Evolutionary conservation across 1,140 invertebrate species (phyloP), one percentile per base, ranked within the genome.

Genomic region (Papilio xuthus): DNA sequence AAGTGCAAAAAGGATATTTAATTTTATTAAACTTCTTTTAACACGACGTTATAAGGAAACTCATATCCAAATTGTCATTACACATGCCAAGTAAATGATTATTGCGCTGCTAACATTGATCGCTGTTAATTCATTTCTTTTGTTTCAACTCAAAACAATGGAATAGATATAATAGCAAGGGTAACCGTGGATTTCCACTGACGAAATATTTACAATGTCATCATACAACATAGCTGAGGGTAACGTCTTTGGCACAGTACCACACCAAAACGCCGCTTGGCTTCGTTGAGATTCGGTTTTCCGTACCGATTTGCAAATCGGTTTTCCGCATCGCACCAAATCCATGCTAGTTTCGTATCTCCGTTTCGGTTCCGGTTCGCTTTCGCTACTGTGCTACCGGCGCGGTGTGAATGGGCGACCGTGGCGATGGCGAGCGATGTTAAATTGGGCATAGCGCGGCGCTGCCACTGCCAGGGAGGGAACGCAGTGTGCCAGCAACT

Each of bases 381-480:
- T 53, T 20, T 53, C 50, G 50, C 18, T 7, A n/a, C 47, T 18
- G 47, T 53, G 50, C 44, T 53, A 53, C 50, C 28, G 1, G n/a
- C 23, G 50, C 28, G 1, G n/a, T 12, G 50, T 73, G 71, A 73
- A 73, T 73, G 71, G 41, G 71, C 71, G 69, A 10, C 37, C 71
- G 41, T 73, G 37, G 71, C 41, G 20, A 42, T 53, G 50, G 37
- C 23, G 42, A 23, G 13, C 12, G 42, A 73, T 73, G 71, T 73
- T 73, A 73, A 73, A 73, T 73, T 47, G 20, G 71, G 42, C 71
- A 26, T 47, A 15, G 42, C 71, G 23, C 42, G 41, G n/a, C 37
- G 13, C 71, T 20, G 41, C 37, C 50, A 53, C 50, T 73, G 37
- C 71, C 70, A 47, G 37, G n/a, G 20, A 72, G 20, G 42, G 37